Evolutionary conservation across 2,113 vertebrate genomes (phyloP), one percentile per base, ranked within the genome.

Genomic region (Hydrochoerus hydrochaeris): DNA sequence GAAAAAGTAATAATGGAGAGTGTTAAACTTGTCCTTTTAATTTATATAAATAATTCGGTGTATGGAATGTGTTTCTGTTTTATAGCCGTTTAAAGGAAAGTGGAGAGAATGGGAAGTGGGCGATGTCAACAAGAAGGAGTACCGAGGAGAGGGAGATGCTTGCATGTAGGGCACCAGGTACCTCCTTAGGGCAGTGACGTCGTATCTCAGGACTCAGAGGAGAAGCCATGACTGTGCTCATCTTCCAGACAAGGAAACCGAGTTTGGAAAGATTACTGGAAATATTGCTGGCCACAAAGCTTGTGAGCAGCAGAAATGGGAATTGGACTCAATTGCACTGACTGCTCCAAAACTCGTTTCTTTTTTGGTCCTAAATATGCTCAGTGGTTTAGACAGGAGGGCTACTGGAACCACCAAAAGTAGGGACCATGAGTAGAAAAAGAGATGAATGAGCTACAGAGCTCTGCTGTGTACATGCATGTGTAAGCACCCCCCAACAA

Each of bases 401-500:
- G 22, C 17, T 3, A 0, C n/a, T 16, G 26, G 35, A 57, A 49
- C 19, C 28, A 26, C 22, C 11, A 30, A 20, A 5, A 32, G 13
- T 46, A 46, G 52, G 69, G 62, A 7, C 75, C n/a, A 8, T 30
- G 24, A 17, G 32, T 0, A 16, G 32, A 41, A 35, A 73, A 62
- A n/a, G 46, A 60, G 85, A 78, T 17, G 19, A 12, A 26, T 12
- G 54, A 60, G 32, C 24, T 65, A 41, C 49, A 54, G n/a, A 67
- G 7, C 65, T 89, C 35, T 0, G 12, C 54, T 17, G 0, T 8
- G 1, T 7, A 4, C 14, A 5, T 0, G 1, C 3, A 4, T 1
- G 4, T 3, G 14, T 19, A 11, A 12, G 24, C 8, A 6, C 12
- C 2, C 52, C 24, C n/a, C 35, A 35, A 35, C 38, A n/a, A 17